A percentile compares a stretch with the other conserved stretches of the same genome.
Conservation (phyloP, 1,140 invertebrate genomes). For the Lordiphosa stackelbergi region DNA sequence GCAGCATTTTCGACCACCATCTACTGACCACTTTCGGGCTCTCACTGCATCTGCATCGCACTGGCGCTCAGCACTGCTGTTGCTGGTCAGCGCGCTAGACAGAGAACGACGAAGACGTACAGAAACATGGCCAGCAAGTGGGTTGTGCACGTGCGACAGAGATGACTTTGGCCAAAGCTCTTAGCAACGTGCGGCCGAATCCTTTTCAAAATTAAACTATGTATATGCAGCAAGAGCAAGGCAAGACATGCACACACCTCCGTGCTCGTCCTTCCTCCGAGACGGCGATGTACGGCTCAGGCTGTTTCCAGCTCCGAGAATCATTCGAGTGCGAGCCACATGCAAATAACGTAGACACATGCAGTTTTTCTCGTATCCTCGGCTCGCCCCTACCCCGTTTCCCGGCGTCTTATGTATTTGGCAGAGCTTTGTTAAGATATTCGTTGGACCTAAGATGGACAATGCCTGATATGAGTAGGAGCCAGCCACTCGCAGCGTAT, state of each 20-base stretch:
- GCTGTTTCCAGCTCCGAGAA: constrained; percentile 45
- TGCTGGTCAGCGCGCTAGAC: constrained; percentile 23
- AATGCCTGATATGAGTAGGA: constrained; percentile 42
- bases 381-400: constrained; percentile 15
- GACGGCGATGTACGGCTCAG: constrained; percentile 11
- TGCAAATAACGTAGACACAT: constrained; percentile 74
- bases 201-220: constrained; percentile 72
- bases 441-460: constrained; percentile 67
- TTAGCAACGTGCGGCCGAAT: constrained; percentile 67
- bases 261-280: background rate
- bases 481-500: constrained; percentile 37
- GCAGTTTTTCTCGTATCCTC: constrained; percentile 71
- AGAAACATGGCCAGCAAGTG: constrained; percentile 22
- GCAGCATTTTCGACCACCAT: constrained; percentile 74
- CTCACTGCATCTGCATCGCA: constrained; percentile 46
- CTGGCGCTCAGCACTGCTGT: constrained; percentile 43
- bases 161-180: constrained; percentile 57
- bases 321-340: constrained; percentile 67
- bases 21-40: constrained; percentile 69
- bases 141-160: constrained; percentile 23
- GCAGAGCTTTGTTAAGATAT: constrained; percentile 70
- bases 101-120: constrained; percentile 19
- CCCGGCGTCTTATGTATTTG: constrained; percentile 60
- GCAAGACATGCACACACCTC: constrained; percentile 48
- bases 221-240: constrained; percentile 59